Evolutionary conservation across 2,888 invertebrate genomes (phyloP).

Genomic region (Junonia oenone): DNA sequence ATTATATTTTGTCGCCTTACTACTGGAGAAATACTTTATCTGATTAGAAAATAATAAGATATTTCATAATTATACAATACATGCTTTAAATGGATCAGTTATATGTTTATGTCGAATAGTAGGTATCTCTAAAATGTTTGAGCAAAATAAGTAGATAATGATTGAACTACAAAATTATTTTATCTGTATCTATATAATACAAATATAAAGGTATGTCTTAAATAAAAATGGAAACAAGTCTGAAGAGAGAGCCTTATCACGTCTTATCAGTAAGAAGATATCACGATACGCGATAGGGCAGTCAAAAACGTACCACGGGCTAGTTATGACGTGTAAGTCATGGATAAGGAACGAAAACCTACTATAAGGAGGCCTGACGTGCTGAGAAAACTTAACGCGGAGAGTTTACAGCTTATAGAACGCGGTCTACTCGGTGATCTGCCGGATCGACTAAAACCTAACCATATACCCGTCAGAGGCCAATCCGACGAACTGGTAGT

Average conservation of each 20-base stretch:
- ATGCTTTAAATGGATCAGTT: too few species aligned
- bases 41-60: too few species aligned
- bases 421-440: conserved; percentile 64
- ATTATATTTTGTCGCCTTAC: too few species aligned
- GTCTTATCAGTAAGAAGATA: conserved; percentile 59
- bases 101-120: too few species aligned
- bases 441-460: conserved; percentile 61
- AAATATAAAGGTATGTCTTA: conserved; percentile 11
- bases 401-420: conserved; percentile 61
- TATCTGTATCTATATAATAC: neutral
- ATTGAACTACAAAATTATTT: too few species aligned
- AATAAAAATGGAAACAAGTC: conserved; percentile 30
- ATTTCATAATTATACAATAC: too few species aligned
- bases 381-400: conserved; percentile 60
- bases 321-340: conserved; percentile 57
- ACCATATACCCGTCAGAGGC: conserved; percentile 47
- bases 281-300: conserved; percentile 45
- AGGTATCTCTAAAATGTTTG: too few species aligned
- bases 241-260: conserved; percentile 45
- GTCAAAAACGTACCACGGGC: conserved; percentile 51
- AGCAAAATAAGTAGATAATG: too few species aligned
- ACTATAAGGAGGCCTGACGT: conserved; percentile 54
- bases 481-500: conserved; percentile 59
- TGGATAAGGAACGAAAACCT: conserved; percentile 60
- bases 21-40: too few species aligned